These are phyloP conservation scores for Paedocypris micromegethes DNA, from an alignment of 2,797 vertebrate species.

Conservation along the genomic window DNA sequence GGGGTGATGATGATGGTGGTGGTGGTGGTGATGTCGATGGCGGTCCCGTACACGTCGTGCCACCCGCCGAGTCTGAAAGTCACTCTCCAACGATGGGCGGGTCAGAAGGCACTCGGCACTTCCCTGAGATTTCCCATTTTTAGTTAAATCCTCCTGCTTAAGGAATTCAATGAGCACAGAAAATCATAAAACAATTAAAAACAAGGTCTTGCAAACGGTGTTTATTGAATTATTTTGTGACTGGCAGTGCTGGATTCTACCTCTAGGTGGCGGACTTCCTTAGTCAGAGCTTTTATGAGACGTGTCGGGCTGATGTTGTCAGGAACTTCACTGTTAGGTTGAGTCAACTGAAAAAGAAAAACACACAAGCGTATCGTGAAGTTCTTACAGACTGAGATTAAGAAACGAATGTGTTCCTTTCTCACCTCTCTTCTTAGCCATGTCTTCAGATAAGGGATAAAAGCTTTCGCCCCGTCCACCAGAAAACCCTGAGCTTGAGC, in stretches of 20 bases:
- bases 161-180: neutral
- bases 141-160: slow-evolving; percentile 75
- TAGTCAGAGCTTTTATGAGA: slow-evolving; percentile 95
- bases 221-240: neutral
- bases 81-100: slow-evolving; percentile 76
- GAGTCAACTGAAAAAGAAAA: slow-evolving; percentile 71
- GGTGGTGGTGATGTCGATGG: slow-evolving; percentile 14
- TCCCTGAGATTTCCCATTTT: slow-evolving; percentile 90
- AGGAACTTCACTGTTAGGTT: slow-evolving; percentile 92
- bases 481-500: slow-evolving; percentile 85
- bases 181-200: neutral
- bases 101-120: slow-evolving; percentile 73
- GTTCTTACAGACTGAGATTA: too few relatives aligned
- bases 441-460: slow-evolving; percentile 87
- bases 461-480: slow-evolving; percentile 90
- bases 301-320: slow-evolving; percentile 92
- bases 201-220: neutral
- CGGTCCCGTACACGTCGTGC: slow-evolving; percentile 77
- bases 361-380: neutral
- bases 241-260: slow-evolving; percentile 62
- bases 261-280: slow-evolving; percentile 94
- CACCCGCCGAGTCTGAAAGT: slow-evolving; percentile 77
- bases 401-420: slow-evolving; percentile 1
- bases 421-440: slow-evolving; percentile 97
- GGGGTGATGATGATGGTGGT: slow-evolving; percentile 63